Conservation (phyloP, 2,113 vertebrate species). For the Poeciliopsis prolifica region DNA sequence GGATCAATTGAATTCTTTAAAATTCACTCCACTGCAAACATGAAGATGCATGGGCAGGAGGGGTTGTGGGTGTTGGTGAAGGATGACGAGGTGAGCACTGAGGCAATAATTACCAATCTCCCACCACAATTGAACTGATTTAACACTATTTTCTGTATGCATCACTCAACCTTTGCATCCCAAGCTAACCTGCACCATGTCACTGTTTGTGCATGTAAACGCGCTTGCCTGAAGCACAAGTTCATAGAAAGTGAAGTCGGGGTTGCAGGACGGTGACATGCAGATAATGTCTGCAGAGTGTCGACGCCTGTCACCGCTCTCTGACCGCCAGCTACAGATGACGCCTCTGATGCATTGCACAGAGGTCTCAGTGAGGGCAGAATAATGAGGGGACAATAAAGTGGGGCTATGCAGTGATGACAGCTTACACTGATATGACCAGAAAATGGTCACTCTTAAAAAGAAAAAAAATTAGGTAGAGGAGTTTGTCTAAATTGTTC, state of each 20-base stretch:
- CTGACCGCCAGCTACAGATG: constrained; percentile 27
- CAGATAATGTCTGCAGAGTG: constrained; percentile 38
- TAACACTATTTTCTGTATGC: constrained; percentile 11
- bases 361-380: constrained; percentile 23
- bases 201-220: background rate
- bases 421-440: background rate
- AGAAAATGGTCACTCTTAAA: background rate
- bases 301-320: constrained; percentile 15
- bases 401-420: background rate
- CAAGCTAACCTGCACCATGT: background rate
- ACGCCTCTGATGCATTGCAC: constrained; percentile 36
- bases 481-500: background rate
- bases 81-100: background rate
- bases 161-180: constrained; percentile 23
- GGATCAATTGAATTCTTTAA: constrained; percentile 34
- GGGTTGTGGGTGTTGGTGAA: background rate
- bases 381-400: constrained; percentile 32
- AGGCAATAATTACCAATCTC: constrained; percentile 50
- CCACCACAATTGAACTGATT: constrained; percentile 35
- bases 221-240: background rate
- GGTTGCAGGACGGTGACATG: background rate
- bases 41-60: background rate
- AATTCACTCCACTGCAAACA: constrained; percentile 10
- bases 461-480: background rate
- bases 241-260: background rate